Evolutionary conservation across 2,888 invertebrate species (phyloP).

Genomic region (Apodemia mormo): DNA sequence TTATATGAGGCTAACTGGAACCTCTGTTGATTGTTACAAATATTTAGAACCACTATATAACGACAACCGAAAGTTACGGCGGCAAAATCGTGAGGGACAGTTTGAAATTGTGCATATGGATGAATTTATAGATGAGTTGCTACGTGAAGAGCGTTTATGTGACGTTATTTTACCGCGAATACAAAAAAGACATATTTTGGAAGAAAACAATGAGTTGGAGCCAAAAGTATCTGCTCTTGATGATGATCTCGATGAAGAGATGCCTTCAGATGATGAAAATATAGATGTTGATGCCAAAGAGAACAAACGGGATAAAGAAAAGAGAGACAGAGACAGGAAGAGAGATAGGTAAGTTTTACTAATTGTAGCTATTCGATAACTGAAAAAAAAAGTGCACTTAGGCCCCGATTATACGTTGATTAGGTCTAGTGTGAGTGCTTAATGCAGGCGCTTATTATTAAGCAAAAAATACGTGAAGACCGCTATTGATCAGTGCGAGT

Average conservation of each 20-base stretch:
- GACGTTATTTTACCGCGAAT: conserved; percentile 98
- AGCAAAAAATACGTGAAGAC: no score
- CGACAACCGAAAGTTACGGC: conserved; percentile 96
- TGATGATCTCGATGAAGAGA: conserved; percentile 94
- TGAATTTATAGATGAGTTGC: conserved; percentile 96
- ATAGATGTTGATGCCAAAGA: conserved; percentile 66
- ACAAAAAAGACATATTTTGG: conserved; percentile 94
- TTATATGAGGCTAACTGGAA: conserved; percentile 97
- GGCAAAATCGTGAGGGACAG: conserved; percentile 93
- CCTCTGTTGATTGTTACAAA: conserved; percentile 97
- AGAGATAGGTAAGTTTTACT: conserved; percentile 61
- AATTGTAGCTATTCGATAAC: neutral
- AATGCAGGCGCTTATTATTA: no score
- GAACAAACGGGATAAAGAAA: conserved; percentile 68
- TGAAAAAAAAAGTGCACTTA: neutral
- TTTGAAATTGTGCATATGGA: conserved; percentile 98
- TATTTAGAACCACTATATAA: conserved; percentile 98
- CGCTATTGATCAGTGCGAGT: no score
- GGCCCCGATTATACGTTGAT: no score
- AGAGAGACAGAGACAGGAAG: conserved; percentile 66
- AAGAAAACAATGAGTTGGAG: conserved; percentile 97
- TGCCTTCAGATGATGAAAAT: conserved; percentile 85
- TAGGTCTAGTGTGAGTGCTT: no score
- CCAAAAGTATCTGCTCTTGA: conserved; percentile 94
- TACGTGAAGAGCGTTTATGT: conserved; percentile 96